Conservation (phyloP, 2,113 vertebrate species). For the Xiphorhynchus elegans region DNA sequence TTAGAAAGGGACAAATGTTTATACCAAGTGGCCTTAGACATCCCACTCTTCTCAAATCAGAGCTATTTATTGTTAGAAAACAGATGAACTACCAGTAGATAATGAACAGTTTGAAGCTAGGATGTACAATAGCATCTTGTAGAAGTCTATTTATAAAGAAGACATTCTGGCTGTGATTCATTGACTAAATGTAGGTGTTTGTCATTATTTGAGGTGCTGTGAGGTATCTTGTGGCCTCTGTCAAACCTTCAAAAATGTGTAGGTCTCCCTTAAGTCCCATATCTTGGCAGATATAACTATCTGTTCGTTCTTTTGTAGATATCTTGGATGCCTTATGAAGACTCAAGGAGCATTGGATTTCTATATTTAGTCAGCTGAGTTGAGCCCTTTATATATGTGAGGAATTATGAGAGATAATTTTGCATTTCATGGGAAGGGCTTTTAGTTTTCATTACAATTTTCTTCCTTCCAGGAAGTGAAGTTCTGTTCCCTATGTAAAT, state of each 20-base stretch:
- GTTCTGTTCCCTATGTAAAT: background rate
- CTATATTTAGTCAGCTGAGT: background rate
- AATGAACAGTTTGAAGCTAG: background rate
- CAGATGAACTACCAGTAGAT: background rate
- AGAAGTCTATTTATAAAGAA: conserved; percentile 29
- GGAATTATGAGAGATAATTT: background rate
- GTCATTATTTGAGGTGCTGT: background rate
- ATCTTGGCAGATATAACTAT: background rate
- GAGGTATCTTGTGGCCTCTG: background rate
- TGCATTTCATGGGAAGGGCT: background rate
- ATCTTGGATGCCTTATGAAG: background rate
- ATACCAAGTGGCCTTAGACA: background rate
- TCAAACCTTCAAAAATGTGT: background rate
- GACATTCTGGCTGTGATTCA: conserved; percentile 13
- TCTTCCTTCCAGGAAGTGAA: background rate
- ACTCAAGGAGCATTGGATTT: background rate
- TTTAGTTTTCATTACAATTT: background rate
- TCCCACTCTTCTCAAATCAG: conserved; percentile 11
- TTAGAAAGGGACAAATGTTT: background rate
- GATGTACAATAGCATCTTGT: background rate
- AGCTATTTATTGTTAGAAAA: conserved; percentile 22
- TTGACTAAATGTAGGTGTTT: conserved; percentile 21
- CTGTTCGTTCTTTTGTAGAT: background rate
- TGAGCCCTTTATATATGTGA: background rate
- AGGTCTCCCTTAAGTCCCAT: background rate